Evolutionary conservation across 2,113 vertebrate genomes (phyloP).

Genomic region (Aleadryas rufinucha): DNA sequence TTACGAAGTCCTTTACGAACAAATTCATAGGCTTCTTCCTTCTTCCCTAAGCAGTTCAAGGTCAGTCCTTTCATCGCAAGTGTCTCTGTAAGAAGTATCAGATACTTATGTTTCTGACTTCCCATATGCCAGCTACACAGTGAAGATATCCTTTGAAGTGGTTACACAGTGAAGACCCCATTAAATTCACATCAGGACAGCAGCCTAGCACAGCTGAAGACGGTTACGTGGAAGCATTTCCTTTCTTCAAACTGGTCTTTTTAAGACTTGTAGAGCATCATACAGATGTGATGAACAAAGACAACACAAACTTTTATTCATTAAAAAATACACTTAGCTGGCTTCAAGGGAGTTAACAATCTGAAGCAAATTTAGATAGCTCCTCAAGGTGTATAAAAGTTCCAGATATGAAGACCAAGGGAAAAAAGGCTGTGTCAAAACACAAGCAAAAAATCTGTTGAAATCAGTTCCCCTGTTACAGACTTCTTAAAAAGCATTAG

Average conservation of each 20-base stretch:
- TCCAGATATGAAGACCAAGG: background rate
- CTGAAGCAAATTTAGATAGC: background rate
- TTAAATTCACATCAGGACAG: background rate
- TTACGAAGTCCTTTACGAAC: conserved; percentile 80
- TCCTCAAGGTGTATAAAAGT: background rate
- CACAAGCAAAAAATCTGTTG: background rate
- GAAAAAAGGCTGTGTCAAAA: background rate
- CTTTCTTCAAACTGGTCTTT: background rate
- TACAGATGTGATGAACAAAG: background rate
- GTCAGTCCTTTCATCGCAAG: conserved; percentile 82
- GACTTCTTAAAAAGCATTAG: background rate
- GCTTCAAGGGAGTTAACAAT: background rate
- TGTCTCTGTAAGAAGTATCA: conserved; percentile 73
- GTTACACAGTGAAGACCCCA: background rate
- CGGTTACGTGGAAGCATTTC: background rate
- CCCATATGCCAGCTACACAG: background rate
- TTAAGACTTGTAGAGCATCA: background rate
- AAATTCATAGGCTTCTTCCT: conserved; percentile 79
- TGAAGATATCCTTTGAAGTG: background rate
- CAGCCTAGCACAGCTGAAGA: background rate
- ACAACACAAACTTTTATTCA: background rate
- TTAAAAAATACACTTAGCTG: background rate
- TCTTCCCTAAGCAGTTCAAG: conserved; percentile 80
- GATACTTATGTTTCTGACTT: background rate
- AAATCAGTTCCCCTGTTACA: background rate